A percentile compares a stretch with the other conserved stretches of the same genome.
phyloP scores from a whole-genome alignment of 2,113 vertebrate species.

The Notothenia coriiceps region DNA sequence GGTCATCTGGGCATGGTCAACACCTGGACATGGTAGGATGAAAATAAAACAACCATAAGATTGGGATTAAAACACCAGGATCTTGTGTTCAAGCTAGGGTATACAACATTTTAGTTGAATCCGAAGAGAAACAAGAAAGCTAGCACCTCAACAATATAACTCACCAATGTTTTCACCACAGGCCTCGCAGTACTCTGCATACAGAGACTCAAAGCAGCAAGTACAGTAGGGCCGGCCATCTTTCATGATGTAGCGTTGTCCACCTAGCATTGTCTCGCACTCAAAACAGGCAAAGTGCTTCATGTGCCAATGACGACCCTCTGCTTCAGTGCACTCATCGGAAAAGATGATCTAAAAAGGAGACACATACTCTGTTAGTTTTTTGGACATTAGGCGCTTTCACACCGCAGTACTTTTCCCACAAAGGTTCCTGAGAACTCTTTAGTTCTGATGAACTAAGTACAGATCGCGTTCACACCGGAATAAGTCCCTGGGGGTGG shows the following conservation, averaged over 20 bases:
- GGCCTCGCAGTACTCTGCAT: conserved; percentile 95
- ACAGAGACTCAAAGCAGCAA: conserved; percentile 94
- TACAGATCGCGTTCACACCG: too few relatives aligned
- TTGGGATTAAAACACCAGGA: neutral
- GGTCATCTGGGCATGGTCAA: conserved; percentile 98
- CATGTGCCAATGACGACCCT: conserved; percentile 98
- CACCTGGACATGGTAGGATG: conserved; percentile 80
- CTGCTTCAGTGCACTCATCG: conserved; percentile 96
- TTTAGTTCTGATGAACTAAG: too few relatives aligned
- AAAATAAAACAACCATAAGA: neutral
- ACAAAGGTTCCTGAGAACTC: too few relatives aligned
- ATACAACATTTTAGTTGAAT: neutral
- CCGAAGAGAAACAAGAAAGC: neutral
- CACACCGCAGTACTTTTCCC: too few relatives aligned
- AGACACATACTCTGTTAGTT: conserved; percentile 14
- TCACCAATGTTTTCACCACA: conserved; percentile 96
- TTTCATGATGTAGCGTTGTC: conserved; percentile 98
- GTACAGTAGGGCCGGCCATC: conserved; percentile 94
- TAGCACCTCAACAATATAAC: conserved; percentile 25
- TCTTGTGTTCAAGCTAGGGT: neutral
- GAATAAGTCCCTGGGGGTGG: too few relatives aligned
- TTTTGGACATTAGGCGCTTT: neutral
- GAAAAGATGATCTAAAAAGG: conserved; percentile 93
- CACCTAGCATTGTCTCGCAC: conserved; percentile 92
- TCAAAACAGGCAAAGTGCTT: conserved; percentile 96